phyloP scores from a whole-genome alignment of 64 coral and sea anemone genomes.

The Montipora efflorescens region DNA sequence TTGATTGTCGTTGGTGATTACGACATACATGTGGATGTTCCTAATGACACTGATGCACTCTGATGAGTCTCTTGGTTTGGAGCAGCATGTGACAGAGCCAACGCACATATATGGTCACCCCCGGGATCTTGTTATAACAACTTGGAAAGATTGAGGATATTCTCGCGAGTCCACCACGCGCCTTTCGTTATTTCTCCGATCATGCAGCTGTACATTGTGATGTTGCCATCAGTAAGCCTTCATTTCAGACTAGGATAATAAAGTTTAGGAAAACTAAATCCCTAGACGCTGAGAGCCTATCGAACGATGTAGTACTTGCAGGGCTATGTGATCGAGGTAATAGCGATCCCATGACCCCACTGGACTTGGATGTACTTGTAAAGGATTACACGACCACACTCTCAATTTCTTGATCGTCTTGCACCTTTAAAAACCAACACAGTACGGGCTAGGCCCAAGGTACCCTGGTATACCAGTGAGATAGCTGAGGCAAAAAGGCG shows the following conservation, averaged over 20 bases:
- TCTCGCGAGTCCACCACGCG: background rate
- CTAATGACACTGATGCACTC: slow-evolving; percentile 5
- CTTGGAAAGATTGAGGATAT: background rate
- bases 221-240: slow-evolving; percentile 20
- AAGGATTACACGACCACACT: background rate
- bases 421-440: slow-evolving; percentile 41
- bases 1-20: slow-evolving; percentile 46
- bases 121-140: slow-evolving; percentile 17
- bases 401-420: slow-evolving; percentile 10
- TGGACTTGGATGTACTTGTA: slow-evolving; percentile 2
- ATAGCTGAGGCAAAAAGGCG: slow-evolving; percentile 18
- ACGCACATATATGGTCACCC: slow-evolving; percentile 11
- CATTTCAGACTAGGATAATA: slow-evolving; percentile 1
- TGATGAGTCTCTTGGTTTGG: background rate
- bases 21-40: background rate
- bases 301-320: slow-evolving; percentile 2
- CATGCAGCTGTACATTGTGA: slow-evolving; percentile 19
- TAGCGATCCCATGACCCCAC: slow-evolving; percentile 5
- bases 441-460: slow-evolving; percentile 23
- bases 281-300: slow-evolving; percentile 2
- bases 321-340: slow-evolving; percentile 14
- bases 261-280: background rate
- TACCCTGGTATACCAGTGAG: slow-evolving; percentile 25
- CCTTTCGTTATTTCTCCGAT: background rate
- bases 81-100: slow-evolving; percentile 23